A percentile compares a stretch with the other conserved stretches of the same genome.
phyloP scores from a whole-genome alignment of 2,888 invertebrate species.

The Anorthoa munda region DNA sequence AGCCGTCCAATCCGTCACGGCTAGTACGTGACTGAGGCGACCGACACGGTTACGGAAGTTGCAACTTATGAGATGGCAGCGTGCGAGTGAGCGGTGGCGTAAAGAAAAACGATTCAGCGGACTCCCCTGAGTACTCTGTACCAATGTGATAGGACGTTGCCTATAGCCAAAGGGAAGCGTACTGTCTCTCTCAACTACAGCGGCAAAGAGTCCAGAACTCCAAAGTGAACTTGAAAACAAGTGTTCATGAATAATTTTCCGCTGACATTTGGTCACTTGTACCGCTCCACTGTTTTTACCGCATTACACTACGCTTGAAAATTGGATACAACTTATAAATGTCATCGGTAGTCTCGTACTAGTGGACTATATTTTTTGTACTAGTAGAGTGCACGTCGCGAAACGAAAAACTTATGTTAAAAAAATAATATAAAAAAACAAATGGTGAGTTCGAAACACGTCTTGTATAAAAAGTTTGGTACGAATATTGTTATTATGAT shows the following conservation, averaged over 20 bases:
- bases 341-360: conserved; percentile 20
- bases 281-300: conserved; percentile 30
- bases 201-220: too few relatives aligned
- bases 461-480: neutral
- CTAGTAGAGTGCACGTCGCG: conserved; percentile 2
- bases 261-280: conserved; percentile 17
- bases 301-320: conserved; percentile 31
- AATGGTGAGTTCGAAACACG: neutral
- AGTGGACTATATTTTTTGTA: conserved; percentile 25
- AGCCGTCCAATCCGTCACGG: conserved; percentile 45
- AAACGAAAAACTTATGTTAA: neutral
- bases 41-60: conserved; percentile 30
- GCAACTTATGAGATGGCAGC: conserved; percentile 40
- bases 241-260: neutral
- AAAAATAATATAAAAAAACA: neutral
- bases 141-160: neutral
- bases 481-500: too few relatives aligned
- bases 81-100: neutral
- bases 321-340: conserved; percentile 48
- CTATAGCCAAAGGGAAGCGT: neutral
- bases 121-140: neutral
- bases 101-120: neutral
- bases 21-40: conserved; percentile 54
- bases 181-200: neutral
- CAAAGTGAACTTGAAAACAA: too few relatives aligned